phyloP scores from a whole-genome alignment of 1,140 invertebrate genomes.

The Drosophila grimshawi region DNA sequence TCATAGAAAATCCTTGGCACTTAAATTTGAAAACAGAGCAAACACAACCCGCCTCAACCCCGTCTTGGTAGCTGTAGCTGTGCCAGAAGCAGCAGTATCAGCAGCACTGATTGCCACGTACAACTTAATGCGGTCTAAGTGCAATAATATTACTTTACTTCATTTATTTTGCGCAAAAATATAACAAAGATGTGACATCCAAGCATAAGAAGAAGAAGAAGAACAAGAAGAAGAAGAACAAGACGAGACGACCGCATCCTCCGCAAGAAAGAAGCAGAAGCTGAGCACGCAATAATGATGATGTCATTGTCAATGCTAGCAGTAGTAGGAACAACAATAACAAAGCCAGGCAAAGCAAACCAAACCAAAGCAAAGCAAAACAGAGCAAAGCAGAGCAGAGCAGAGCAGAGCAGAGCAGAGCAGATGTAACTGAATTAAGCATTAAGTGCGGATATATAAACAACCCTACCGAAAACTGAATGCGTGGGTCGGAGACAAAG shows the following conservation, averaged over 20 bases:
- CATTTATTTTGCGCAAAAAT: conserved; percentile 84
- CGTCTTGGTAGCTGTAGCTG: not conserved
- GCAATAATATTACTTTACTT: conserved; percentile 84
- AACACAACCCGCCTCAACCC: conserved; percentile 38
- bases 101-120: conserved; percentile 78
- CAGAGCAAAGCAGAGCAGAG: conserved; percentile 40
- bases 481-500: conserved; percentile 20
- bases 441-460: conserved; percentile 83
- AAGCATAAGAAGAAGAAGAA: conserved; percentile 40
- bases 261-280: conserved; percentile 49
- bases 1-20: conserved; percentile 75
- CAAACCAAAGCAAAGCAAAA: conserved; percentile 53
- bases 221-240: conserved; percentile 19
- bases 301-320: conserved; percentile 80
- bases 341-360: conserved; percentile 20
- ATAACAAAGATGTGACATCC: conserved; percentile 80
- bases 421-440: conserved; percentile 82
- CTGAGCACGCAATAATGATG: conserved; percentile 82
- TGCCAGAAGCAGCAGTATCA: conserved; percentile 11
- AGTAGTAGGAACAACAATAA: conserved; percentile 40
- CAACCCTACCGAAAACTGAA: conserved; percentile 71
- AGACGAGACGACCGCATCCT: conserved; percentile 27
- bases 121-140: conserved; percentile 83
- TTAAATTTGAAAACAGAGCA: conserved; percentile 79
- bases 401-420: conserved; percentile 47